phyloP scores from a whole-genome alignment of 2,113 vertebrate species.

The Nansenia antarctica region DNA sequence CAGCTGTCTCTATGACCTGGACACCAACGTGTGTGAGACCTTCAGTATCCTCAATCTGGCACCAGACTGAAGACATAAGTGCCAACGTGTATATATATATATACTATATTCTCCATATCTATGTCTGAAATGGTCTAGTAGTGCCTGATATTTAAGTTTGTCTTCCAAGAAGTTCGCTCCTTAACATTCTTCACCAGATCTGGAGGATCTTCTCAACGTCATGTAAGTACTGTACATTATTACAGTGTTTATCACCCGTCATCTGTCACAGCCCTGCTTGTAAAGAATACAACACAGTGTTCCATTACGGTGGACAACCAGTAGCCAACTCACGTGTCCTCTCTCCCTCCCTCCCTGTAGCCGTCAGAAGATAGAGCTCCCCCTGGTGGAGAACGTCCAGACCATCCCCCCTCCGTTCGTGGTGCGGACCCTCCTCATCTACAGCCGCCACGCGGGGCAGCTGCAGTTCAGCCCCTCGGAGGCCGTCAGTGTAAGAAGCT shows the following conservation, averaged over 20 bases:
- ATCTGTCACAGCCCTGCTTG: background rate
- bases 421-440: conserved; percentile 88
- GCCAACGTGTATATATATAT: background rate
- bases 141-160: background rate
- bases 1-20: conserved; percentile 94
- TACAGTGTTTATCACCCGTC: background rate
- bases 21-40: conserved; percentile 88
- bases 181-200: conserved; percentile 72
- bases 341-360: conserved; percentile 55
- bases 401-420: conserved; percentile 91
- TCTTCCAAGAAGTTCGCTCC: conserved; percentile 40
- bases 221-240: conserved; percentile 83
- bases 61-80: background rate
- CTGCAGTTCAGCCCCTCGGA: conserved; percentile 85
- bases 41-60: conserved; percentile 89
- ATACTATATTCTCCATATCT: too few relatives aligned
- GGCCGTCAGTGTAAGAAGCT: conserved; percentile 79
- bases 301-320: background rate
- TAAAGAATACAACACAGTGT: background rate
- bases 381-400: conserved; percentile 87
- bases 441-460: conserved; percentile 84
- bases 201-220: conserved; percentile 93
- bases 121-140: background rate
- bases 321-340: background rate
- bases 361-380: conserved; percentile 91